Conservation (phyloP, 2,888 invertebrate genomes). For the Thysanoteuthis rhombus region DNA sequence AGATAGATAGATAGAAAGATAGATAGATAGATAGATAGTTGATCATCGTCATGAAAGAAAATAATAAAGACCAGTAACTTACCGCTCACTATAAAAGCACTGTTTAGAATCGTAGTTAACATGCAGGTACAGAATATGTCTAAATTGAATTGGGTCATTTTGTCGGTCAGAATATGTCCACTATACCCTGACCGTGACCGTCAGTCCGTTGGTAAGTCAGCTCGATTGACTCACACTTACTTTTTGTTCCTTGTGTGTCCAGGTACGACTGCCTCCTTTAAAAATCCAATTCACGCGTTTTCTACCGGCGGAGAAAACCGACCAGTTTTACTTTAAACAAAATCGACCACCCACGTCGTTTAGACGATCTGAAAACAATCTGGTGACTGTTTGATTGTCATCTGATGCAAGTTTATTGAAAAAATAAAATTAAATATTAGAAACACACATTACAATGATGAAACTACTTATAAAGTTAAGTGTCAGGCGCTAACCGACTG, state of each 20-base stretch:
- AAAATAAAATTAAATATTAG: background rate
- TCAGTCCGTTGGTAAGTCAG: background rate
- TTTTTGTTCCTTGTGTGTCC: background rate
- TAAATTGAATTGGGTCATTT: background rate
- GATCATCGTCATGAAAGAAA: too few relatives aligned
- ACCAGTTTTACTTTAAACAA: background rate
- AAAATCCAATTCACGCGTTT: background rate
- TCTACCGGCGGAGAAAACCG: background rate
- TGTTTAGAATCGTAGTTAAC: background rate
- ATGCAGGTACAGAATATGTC: background rate
- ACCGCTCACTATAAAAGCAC: background rate
- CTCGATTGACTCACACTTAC: background rate
- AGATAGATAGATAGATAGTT: too few relatives aligned
- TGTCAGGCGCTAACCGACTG: background rate
- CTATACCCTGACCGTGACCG: background rate
- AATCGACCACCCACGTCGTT: background rate
- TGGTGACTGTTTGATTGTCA: background rate
- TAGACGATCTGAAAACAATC: background rate
- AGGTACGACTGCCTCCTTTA: background rate
- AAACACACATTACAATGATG: background rate
- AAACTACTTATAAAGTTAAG: background rate
- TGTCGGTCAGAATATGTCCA: background rate
- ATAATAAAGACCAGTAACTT: background rate
- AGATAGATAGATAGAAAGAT: too few relatives aligned
- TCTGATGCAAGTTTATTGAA: background rate